Percentiles rank a stretch among this genome's conserved stretches.
phyloP scores from a whole-genome alignment of 2,888 invertebrate species.

The Schizaphis graminum region DNA sequence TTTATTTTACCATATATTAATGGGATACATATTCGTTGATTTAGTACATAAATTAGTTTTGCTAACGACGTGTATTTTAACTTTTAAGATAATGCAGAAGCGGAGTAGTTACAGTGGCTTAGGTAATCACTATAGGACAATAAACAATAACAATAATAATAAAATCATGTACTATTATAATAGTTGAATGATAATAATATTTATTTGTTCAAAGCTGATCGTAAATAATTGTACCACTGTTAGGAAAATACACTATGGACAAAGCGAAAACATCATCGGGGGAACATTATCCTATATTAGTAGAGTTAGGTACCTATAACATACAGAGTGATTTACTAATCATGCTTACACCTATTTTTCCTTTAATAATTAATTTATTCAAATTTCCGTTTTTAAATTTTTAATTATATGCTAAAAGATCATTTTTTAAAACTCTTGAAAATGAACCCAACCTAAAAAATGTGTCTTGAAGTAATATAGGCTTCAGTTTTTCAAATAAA shows the following conservation, averaged over 20 bases:
- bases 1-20: not conserved
- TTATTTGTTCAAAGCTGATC: not conserved
- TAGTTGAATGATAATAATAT: not conserved
- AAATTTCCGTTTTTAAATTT: no score
- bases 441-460: no score
- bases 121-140: not conserved
- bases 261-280: not conserved
- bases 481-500: no score
- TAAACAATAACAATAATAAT: not conserved
- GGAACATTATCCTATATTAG: conserved; percentile 16
- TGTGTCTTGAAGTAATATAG: no score
- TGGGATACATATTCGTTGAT: not conserved
- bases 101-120: not conserved
- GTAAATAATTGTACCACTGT: not conserved
- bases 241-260: not conserved
- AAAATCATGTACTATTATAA: not conserved
- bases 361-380: no score
- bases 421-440: no score
- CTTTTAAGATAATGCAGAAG: not conserved
- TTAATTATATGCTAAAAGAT: no score
- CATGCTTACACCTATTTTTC: no score
- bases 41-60: not conserved
- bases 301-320: no score
- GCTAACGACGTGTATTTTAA: not conserved
- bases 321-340: no score